These are phyloP conservation scores for Noctuana brunneofusca DNA, from an alignment of 2,888 invertebrate species.

Conservation along the genomic window DNA sequence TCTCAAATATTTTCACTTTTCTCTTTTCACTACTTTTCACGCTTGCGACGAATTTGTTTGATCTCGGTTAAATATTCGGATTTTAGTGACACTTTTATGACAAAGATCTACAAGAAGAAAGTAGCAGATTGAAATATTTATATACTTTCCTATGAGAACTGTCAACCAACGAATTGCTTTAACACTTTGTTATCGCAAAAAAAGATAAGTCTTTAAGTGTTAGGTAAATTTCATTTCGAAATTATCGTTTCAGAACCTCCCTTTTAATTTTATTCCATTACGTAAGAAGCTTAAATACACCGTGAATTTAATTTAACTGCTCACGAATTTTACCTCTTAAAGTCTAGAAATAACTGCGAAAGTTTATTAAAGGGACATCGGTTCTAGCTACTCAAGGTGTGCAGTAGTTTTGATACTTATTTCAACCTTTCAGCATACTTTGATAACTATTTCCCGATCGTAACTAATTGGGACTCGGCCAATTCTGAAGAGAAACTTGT, in stretches of 20 bases:
- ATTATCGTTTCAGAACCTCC: conserved; percentile 19
- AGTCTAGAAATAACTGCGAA: conserved; percentile 16
- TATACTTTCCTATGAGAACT: too few species aligned
- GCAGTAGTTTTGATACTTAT: conserved; percentile 15
- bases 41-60: too few species aligned
- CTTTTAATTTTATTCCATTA: conserved; percentile 23
- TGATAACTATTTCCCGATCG: conserved; percentile 27
- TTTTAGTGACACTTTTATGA: too few species aligned
- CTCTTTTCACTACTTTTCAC: too few species aligned
- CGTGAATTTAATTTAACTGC: conserved; percentile 29
- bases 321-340: conserved; percentile 19
- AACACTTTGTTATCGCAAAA: not conserved
- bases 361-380: conserved; percentile 17
- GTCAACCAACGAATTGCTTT: not conserved
- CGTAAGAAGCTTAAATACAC: conserved; percentile 25
- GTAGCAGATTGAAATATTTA: too few species aligned
- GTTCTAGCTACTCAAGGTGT: not conserved
- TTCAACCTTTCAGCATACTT: conserved; percentile 23
- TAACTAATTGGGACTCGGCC: conserved; percentile 27
- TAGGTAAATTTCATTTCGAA: conserved; percentile 12
- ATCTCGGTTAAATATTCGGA: too few species aligned
- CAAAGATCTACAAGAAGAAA: too few species aligned
- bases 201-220: conserved; percentile 1
- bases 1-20: too few species aligned
- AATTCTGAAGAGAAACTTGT: conserved; percentile 18